Conservation (phyloP, 2,797 vertebrate species). For the Pseudocheirus occidentalis region DNA sequence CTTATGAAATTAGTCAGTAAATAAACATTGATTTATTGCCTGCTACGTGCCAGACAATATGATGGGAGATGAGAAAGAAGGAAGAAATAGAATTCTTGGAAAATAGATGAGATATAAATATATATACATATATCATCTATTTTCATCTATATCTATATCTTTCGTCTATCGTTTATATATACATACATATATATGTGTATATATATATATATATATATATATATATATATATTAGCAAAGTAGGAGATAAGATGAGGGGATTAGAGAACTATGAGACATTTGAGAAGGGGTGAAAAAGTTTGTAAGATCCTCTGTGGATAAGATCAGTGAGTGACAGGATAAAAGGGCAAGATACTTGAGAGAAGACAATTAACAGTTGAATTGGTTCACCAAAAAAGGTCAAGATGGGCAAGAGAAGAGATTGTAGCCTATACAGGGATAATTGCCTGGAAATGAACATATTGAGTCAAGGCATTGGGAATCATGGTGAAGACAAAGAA, state of each 20-base stretch:
- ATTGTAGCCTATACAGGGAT: neutral
- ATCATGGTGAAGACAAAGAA: neutral
- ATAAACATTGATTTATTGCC: constrained; percentile 18
- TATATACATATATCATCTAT: too few relatives aligned
- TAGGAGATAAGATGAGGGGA: neutral
- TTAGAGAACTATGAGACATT: neutral
- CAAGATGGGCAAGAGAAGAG: neutral
- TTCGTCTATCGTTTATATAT: too few relatives aligned
- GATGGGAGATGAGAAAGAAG: constrained; percentile 11
- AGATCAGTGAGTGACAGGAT: too few relatives aligned
- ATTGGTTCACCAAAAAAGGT: neutral
- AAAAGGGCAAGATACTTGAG: neutral
- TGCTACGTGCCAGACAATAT: neutral
- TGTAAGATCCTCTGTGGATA: neutral
- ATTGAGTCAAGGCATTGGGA: neutral
- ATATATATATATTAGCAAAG: neutral
- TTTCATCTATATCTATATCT: too few relatives aligned
- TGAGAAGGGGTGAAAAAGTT: neutral
- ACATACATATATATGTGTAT: too few relatives aligned
- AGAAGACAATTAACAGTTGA: neutral
- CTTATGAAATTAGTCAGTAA: neutral
- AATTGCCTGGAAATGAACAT: neutral
- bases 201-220: too few relatives aligned
- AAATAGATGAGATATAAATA: neutral
- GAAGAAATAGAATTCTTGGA: neutral